phyloP scores from a whole-genome alignment of 2,113 vertebrate genomes.

The Chamaea fasciata region DNA sequence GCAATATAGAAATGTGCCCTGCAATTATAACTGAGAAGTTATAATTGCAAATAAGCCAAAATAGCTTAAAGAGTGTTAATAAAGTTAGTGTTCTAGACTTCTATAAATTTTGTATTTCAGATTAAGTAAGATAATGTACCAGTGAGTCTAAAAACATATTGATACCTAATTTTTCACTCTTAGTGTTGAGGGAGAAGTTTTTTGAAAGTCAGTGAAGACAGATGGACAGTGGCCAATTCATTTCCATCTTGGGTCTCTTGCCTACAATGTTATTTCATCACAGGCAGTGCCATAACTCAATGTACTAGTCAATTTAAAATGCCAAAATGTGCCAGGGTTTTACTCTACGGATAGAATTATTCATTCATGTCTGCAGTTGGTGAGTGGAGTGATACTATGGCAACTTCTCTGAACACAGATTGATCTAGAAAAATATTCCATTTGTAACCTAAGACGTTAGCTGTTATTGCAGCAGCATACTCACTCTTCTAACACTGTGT shows the following conservation, averaged over 20 bases:
- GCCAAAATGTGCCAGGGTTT: slow-evolving; percentile 26
- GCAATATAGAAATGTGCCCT: neutral
- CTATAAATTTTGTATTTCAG: neutral
- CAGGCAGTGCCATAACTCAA: slow-evolving; percentile 8
- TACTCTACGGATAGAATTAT: slow-evolving; percentile 48
- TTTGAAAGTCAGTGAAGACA: slow-evolving; percentile 15
- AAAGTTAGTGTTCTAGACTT: neutral
- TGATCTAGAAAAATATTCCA: slow-evolving; percentile 20
- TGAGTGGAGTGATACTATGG: slow-evolving; percentile 11
- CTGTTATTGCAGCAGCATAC: neutral
- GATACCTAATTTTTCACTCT: neutral
- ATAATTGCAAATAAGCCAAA: too few species aligned
- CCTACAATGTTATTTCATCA: neutral
- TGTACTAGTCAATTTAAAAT: slow-evolving; percentile 44
- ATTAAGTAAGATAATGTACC: neutral
- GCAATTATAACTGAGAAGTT: neutral
- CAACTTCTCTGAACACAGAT: neutral
- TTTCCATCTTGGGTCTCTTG: slow-evolving; percentile 2
- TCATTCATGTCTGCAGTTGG: slow-evolving; percentile 29
- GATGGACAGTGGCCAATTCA: slow-evolving; percentile 2
- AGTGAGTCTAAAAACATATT: neutral
- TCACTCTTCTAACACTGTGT: neutral
- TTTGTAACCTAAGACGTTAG: neutral
- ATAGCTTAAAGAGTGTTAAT: neutral
- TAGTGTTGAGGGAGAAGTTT: neutral